Percentiles rank a stretch among this genome's conserved stretches.
These are phyloP conservation scores for Drosophila nannoptera DNA, from an alignment of 1,140 invertebrate species.

Conservation along the genomic window DNA sequence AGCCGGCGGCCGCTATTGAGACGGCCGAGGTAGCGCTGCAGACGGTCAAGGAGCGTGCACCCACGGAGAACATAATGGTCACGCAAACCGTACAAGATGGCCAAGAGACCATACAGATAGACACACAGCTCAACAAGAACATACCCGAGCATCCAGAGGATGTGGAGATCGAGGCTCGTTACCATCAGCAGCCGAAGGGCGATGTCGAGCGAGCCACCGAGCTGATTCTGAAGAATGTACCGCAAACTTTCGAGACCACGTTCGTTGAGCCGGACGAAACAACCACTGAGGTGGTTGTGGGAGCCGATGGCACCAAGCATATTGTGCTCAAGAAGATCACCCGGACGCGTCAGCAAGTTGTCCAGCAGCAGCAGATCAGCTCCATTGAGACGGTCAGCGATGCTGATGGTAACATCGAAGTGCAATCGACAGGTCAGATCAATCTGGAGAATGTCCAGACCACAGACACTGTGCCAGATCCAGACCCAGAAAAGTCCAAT, in stretches of 20 bases:
- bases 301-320: constrained; percentile 88
- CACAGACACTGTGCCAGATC: constrained; percentile 56
- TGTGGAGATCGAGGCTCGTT: constrained; percentile 87
- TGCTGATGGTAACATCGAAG: constrained; percentile 82
- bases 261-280: constrained; percentile 88
- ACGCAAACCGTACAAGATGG: constrained; percentile 84
- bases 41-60: constrained; percentile 67
- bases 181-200: constrained; percentile 79
- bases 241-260: constrained; percentile 88
- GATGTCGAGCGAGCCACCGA: constrained; percentile 75
- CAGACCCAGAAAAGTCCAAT: constrained; percentile 34
- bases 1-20: constrained; percentile 49
- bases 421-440: constrained; percentile 68
- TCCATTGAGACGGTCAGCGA: constrained; percentile 82
- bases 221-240: constrained; percentile 80
- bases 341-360: constrained; percentile 79
- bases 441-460: constrained; percentile 70
- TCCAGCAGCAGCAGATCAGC: constrained; percentile 79
- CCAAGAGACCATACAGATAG: constrained; percentile 88
- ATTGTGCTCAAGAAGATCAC: constrained; percentile 87
- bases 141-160: constrained; percentile 81
- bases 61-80: constrained; percentile 86
- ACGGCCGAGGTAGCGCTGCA: constrained; percentile 70
- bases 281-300: constrained; percentile 86
- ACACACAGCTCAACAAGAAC: constrained; percentile 82